Conservation (phyloP, 1,140 invertebrate species). For the Glossosoma conforme region DNA sequence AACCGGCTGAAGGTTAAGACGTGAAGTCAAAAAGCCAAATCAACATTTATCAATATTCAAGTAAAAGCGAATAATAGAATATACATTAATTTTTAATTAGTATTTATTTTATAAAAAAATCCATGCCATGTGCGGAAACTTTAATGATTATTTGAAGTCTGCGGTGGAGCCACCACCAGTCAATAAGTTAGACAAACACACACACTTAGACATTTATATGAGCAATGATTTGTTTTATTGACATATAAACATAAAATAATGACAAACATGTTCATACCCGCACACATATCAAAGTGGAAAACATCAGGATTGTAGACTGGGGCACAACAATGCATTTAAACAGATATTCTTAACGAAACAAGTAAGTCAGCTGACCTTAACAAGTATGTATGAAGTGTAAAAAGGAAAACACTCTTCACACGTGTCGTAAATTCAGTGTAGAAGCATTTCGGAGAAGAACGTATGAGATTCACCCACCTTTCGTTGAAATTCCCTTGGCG, state of each 20-base stretch:
- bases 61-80: too few relatives aligned
- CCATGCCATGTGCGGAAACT: constrained; percentile 19
- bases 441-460: neutral
- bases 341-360: constrained; percentile 29
- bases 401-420: constrained; percentile 19
- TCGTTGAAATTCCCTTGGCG: constrained; percentile 92
- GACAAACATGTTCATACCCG: constrained; percentile 31
- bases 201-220: constrained; percentile 34
- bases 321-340: constrained; percentile 72
- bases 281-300: constrained; percentile 35
- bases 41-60: too few relatives aligned
- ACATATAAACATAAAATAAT: constrained; percentile 41
- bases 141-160: constrained; percentile 5
- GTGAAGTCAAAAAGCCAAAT: too few relatives aligned
- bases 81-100: too few relatives aligned
- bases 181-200: constrained; percentile 23
- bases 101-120: neutral
- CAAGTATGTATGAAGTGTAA: constrained; percentile 15
- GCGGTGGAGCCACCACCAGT: neutral
- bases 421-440: constrained; percentile 14
- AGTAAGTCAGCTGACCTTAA: constrained; percentile 19
- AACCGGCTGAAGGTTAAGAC: too few relatives aligned
- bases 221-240: constrained; percentile 40
- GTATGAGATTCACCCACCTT: constrained; percentile 67
- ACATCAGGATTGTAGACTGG: constrained; percentile 53